These are phyloP conservation scores for Microcebus lehilahytsara DNA, from an alignment of 2,113 vertebrate species.

Conservation along the genomic window DNA sequence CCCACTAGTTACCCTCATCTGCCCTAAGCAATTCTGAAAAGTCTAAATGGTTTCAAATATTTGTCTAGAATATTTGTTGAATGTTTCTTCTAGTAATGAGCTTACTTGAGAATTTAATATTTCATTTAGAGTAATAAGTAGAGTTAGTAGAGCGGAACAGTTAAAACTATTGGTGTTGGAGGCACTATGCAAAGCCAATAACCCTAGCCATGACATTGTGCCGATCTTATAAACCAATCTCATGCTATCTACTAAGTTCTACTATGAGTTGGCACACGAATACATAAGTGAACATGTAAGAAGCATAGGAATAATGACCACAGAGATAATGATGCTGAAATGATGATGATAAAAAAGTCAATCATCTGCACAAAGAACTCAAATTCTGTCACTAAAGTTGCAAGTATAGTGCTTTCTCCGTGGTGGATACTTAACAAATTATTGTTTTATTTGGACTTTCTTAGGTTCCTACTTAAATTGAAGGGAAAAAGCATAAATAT, in stretches of 20 bases:
- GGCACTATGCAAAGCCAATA: neutral
- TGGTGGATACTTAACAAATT: neutral
- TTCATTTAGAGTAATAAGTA: neutral
- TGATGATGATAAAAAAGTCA: neutral
- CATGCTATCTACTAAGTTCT: neutral
- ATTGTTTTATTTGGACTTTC: neutral
- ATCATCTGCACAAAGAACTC: neutral
- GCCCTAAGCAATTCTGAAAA: neutral
- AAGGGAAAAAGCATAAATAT: neutral
- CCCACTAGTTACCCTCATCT: neutral
- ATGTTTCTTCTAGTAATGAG: neutral
- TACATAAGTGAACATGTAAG: neutral
- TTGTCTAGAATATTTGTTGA: neutral
- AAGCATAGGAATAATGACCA: neutral
- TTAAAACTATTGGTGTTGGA: neutral
- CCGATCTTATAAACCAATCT: neutral
- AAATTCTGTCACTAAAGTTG: neutral
- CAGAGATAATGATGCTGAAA: neutral
- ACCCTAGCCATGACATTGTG: neutral
- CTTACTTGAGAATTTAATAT: neutral
- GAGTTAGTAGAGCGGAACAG: neutral
- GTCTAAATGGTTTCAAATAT: neutral
- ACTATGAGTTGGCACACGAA: neutral
- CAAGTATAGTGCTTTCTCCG: neutral
- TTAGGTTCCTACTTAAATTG: neutral